These are phyloP conservation scores for Lymantria monacha DNA, from an alignment of 2,888 invertebrate genomes.

Conservation along the genomic window DNA sequence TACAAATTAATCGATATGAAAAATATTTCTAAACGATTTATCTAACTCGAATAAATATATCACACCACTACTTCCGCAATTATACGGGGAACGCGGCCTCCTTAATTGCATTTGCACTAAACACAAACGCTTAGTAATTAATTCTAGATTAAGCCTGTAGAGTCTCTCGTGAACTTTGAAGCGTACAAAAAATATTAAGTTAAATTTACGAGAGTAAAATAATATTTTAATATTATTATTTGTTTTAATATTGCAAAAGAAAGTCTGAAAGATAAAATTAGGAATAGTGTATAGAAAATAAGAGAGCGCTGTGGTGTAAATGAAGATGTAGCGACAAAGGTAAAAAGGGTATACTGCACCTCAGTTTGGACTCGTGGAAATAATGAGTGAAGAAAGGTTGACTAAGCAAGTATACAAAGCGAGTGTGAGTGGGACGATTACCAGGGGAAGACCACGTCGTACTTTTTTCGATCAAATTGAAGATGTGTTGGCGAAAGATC, in stretches of 20 bases:
- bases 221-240: background rate
- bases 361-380: too few relatives aligned
- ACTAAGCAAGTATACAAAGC: too few relatives aligned
- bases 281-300: too few relatives aligned
- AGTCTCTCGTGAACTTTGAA: conserved; percentile 20
- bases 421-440: too few relatives aligned
- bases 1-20: background rate
- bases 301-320: too few relatives aligned
- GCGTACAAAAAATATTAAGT: conserved; percentile 14
- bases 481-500: too few relatives aligned
- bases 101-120: conserved; percentile 60
- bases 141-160: conserved; percentile 49
- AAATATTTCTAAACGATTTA: background rate
- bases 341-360: too few relatives aligned
- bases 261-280: too few relatives aligned
- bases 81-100: conserved; percentile 44
- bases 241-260: background rate
- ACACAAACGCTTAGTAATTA: conserved; percentile 57
- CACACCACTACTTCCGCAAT: conserved; percentile 35
- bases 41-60: background rate
- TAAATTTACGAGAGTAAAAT: conserved; percentile 2
- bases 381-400: too few relatives aligned
- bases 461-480: too few relatives aligned
- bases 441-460: too few relatives aligned
- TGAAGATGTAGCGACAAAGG: too few relatives aligned